phyloP scores from a whole-genome alignment of 2,888 invertebrate genomes.

The Sympetrum striolatum region DNA sequence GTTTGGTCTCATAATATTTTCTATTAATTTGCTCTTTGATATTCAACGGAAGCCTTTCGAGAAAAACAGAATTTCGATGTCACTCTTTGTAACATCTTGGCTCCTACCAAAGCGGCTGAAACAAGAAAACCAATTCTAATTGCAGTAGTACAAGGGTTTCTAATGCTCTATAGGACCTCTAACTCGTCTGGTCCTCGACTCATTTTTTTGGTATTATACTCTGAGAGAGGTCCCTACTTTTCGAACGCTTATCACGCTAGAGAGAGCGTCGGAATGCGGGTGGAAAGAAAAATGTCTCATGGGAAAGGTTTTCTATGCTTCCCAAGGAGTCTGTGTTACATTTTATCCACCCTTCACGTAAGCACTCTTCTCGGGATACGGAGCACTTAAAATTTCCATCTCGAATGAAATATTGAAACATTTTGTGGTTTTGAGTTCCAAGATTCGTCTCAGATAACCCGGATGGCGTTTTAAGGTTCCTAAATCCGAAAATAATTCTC shows the following conservation, averaged over 20 bases:
- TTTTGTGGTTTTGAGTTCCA: not conserved
- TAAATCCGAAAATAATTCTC: not conserved
- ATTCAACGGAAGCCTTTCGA: no score
- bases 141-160: no score
- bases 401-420: slow-evolving; percentile 16
- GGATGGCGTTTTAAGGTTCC: not conserved
- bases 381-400: slow-evolving; percentile 14
- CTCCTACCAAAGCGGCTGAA: no score
- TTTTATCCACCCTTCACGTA: not conserved
- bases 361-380: not conserved
- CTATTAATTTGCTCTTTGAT: no score
- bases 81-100: no score
- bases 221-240: not conserved
- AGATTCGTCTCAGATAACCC: not conserved
- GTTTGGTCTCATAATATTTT: no score
- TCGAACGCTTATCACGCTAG: slow-evolving; percentile 17
- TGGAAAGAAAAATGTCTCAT: not conserved
- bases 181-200: not conserved
- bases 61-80: no score
- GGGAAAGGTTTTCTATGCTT: slow-evolving; percentile 6
- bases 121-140: no score
- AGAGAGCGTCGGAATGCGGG: not conserved
- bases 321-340: not conserved
- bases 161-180: no score
- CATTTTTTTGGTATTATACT: not conserved